phyloP scores from a whole-genome alignment of 2,797 vertebrate genomes.

The Cercopithecus diana region DNA sequence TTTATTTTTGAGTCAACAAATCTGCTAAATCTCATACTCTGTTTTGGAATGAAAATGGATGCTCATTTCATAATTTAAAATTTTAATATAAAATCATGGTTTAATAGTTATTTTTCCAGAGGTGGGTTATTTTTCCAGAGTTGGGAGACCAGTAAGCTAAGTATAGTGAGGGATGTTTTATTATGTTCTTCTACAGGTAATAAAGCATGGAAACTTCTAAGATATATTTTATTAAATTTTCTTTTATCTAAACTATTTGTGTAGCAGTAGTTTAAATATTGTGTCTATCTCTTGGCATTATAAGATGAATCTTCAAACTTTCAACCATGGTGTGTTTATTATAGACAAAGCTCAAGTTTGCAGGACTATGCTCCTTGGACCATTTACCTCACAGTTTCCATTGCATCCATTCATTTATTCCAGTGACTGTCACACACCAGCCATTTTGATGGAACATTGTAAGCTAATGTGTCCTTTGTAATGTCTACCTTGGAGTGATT shows the following conservation, averaged over 20 bases:
- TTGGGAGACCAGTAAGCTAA: not conserved
- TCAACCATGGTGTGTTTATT: not conserved
- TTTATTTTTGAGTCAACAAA: not conserved
- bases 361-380: not conserved
- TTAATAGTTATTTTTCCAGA: not conserved
- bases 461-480: not conserved
- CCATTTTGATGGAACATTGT: not conserved
- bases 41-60: not conserved
- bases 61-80: not conserved
- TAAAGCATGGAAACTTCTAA: not conserved
- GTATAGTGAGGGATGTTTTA: not conserved
- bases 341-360: not conserved
- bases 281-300: not conserved
- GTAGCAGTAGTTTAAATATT: not conserved
- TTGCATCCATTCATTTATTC: not conserved
- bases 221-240: not conserved
- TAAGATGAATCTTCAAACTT: not conserved
- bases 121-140: not conserved
- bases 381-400: not conserved
- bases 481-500: not conserved
- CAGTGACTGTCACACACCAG: not conserved
- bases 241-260: not conserved
- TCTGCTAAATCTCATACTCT: not conserved
- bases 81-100: slow-evolving; percentile 9
- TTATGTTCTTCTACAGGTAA: not conserved